Evolutionary conservation across 2,113 vertebrate genomes (phyloP), one percentile per base, ranked within the genome.

Genomic region (Chionodraco myersi): DNA sequence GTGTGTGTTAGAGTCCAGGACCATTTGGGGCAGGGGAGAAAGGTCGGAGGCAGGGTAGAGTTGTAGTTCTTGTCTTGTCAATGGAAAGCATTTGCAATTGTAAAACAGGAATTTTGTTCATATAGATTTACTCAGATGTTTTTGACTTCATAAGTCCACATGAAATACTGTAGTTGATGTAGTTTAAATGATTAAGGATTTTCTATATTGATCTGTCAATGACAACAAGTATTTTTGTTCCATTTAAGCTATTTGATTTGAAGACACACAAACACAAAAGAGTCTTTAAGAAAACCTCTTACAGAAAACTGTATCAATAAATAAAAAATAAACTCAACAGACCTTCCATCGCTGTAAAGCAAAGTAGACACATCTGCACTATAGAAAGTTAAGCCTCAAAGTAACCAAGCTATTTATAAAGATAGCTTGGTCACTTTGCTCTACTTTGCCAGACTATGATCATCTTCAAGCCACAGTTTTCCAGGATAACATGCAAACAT

Each of bases 401-500:
- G 36, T 41, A 41, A 41, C 36, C 36, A 41, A 41, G 36, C 18
- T 56, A 62, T 71, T 18, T 26, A 3, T 5, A 26, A 41, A 41
- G 36, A 41, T 7, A 41, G 36, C 30, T 30, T 30, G 30, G 30
- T 30, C 30, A 30, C 30, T 3, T 30, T 30, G 30, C 30, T 30
- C 30, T 30, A 30, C 30, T 30, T 30, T 41, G 45, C 34, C 34
- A 62, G 16, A 14, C 26, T 75, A 26, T 48, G 58, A 58, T 79
- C 21, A 44, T 4, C 23, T 12, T 10, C 9, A 47, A 44, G 51
- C 11, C 6, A 14, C 26, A 7, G 13, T 8, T 54, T 79, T 64
- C n/a, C 16, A 15, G 66, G n/a, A 5, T 49, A 82, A 75, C 58
- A 68, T 48, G n/a, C 41, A 58, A 63, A 80, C 73, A 68, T 41